Base-by-base conservation (phyloP, 2,888 invertebrate species). In the Chrysolina americana region DNA sequence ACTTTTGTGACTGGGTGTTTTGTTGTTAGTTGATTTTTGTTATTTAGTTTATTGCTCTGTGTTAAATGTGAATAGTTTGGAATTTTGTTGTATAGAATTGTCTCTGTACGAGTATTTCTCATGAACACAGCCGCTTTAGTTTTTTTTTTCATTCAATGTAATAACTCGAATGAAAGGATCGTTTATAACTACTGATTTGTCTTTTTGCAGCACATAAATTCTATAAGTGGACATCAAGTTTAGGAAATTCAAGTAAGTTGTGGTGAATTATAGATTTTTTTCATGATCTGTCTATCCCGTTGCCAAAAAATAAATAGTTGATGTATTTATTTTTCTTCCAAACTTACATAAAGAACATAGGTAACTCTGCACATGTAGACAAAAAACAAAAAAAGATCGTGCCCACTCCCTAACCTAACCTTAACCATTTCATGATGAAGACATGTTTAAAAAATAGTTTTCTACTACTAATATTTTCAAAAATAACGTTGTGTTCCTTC, bases 181-280 rank as follows among this genome's bases (percentile, higher is more conserved):
- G 9, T 21, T 53, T 17, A 36, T 17, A 17, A 53, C 17, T n/a
- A 53, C 17, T n/a, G 19, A 48, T 36, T 53, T 36, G 11, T 23
- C 21, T 53, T 68, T 44, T 28, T 56, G 59, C 81, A 83, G 82
- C 81, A 80, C 74, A 83, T 84, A 68, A 80, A 80, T 78, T 81
- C 83, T 59, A 84, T 84, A 71, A 84, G 84, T 75, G 84, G 84
- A 65, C 82, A 83, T 76, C 84, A 84, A 74, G 81, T 84, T 56
- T 75, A 41, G 17, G 41, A 21, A 53, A 36, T 53, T 41, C 48
- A 36, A 68, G 68, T 68, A 53, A 68, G 68, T 68, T 13, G 13
- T 59, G 2, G 23, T 44, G 15, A 13, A 44, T 44, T 44, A 3
- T 3, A 28, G 28, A 28, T 5, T n/a, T n/a, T 36, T 36, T 8